Base-by-base conservation (phyloP, 2,113 vertebrate genomes). In the Procapra przewalskii region DNA sequence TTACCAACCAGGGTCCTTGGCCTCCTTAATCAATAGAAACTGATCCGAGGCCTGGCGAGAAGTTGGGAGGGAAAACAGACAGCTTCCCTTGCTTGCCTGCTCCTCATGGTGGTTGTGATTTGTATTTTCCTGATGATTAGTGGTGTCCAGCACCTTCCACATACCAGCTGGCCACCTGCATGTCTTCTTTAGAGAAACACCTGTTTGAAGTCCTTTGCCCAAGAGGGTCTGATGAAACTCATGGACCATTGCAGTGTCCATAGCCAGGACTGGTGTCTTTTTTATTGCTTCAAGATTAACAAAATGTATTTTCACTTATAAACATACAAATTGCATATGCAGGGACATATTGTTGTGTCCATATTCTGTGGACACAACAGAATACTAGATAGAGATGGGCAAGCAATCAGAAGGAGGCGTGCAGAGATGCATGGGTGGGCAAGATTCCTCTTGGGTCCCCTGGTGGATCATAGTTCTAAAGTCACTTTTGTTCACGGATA, bases 251-350 rank as follows among this genome's bases (percentile, higher is more conserved):
- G 33, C 25, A 86, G 33, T 33, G n/a, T 54, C 21, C 85, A 33
- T 33, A 67, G 64, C 85, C n/a, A 13, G 79, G 40, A 45, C 52
- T 4, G 23, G 11, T 25, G 19, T 82, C 19, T 80, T 80, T 77
- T 48, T 33, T 33, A 9, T 84, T 36, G 4, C 55, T 92, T 96
- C 84, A 75, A 80, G 71, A 97, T 97, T 98, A 97, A 98, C 79
- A 96, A 75, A 98, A 98, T 98, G 33, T 91, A 71, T 40, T 71
- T 71, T 71, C 67, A 71, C 9, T 71, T 71, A 36, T 67, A 67
- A 71, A 98, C 96, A 88, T 96, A 96, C 33, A 79, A 94, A 67
- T 33, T 94, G 77, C 50, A 87, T 60, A 94, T 45, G 83, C 9
- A 91, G 48, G 55, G 57, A 59, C 57, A 59, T 59, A 59, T 59